Base-by-base conservation (phyloP, 1,140 invertebrate genomes). In the Andrena cerasifolii region DNA sequence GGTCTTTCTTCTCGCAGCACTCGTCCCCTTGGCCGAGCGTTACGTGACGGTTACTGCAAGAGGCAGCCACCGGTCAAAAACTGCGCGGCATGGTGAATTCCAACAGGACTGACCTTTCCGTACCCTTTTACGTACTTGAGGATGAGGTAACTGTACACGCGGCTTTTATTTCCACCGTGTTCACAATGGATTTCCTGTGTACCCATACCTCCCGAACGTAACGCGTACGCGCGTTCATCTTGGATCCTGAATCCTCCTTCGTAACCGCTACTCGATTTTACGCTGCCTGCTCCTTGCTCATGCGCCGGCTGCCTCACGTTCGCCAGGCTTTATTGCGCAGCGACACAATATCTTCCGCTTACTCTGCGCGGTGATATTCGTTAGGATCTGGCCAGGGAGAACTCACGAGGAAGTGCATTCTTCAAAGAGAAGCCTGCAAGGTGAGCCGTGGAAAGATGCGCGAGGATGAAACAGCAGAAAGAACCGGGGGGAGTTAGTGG, bases 61-160 rank as follows among this genome's bases (percentile, higher is more conserved):
- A 49, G 54, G 24, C 36, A 33, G 28, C 43, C 40, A n/a, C n/a
- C 33, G 53, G 40, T 70, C 65, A 65, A 76, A 76, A 76, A 76
- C 21, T 58, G 66, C 74, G 53, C 4, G 28, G 66, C 54, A 76
- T 24, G 36, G 66, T 43, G 74, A 70, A 70, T 76, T 70, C 74
- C 45, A 70, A 76, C 53, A 70, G 53, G 74, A 59, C 28, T 76
- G 74, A 76, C 74, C 74, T 76, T 40, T 76, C 45, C 74, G 65
- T 76, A 70, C 65, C 66, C 74, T 54, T 76, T 75, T 56, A 76
- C 66, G 74, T 70, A 70, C 66, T 28, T 26, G 18, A 49, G 26
- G 74, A 76, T 76, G 74, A 70, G 66, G 63, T 76, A 76, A 76
- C 74, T 70, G 74, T 70, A 59, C 74, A 54, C 10, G 56, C n/a